phyloP scores from a whole-genome alignment of 2,797 vertebrate genomes.

The Rousettus madagascariensis region DNA sequence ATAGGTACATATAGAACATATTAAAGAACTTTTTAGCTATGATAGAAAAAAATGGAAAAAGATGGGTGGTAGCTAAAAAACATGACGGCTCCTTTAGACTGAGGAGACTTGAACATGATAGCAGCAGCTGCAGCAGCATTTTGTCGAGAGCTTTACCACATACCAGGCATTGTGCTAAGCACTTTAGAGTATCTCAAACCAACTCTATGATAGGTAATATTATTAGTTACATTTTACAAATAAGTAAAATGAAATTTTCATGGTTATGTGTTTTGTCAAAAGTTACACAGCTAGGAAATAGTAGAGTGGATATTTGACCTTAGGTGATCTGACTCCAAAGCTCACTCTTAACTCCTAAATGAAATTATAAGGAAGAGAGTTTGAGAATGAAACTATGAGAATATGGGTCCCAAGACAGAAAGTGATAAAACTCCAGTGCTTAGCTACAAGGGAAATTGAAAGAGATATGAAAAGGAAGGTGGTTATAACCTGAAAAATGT shows the following conservation, averaged over 20 bases:
- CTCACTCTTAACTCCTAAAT: background rate
- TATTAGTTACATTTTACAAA: background rate
- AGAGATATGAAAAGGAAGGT: background rate
- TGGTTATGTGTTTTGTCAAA: background rate
- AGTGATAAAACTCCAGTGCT: background rate
- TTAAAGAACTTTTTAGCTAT: background rate
- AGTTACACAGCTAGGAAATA: background rate
- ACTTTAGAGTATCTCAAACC: background rate
- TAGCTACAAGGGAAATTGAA: background rate
- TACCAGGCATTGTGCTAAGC: background rate
- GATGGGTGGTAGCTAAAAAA: background rate
- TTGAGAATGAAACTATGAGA: background rate
- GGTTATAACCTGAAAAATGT: background rate
- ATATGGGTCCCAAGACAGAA: background rate
- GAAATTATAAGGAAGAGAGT: background rate
- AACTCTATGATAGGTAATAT: background rate
- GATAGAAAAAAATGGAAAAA: background rate
- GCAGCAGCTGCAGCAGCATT: background rate
- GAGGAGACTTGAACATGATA: background rate
- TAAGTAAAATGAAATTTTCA: constrained; percentile 22
- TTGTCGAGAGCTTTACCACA: background rate
- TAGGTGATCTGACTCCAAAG: background rate
- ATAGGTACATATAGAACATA: background rate
- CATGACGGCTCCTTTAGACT: background rate
- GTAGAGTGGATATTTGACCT: background rate